These are phyloP conservation scores for Aradus depressus DNA, from an alignment of 2,888 invertebrate genomes.

Conservation along the genomic window DNA sequence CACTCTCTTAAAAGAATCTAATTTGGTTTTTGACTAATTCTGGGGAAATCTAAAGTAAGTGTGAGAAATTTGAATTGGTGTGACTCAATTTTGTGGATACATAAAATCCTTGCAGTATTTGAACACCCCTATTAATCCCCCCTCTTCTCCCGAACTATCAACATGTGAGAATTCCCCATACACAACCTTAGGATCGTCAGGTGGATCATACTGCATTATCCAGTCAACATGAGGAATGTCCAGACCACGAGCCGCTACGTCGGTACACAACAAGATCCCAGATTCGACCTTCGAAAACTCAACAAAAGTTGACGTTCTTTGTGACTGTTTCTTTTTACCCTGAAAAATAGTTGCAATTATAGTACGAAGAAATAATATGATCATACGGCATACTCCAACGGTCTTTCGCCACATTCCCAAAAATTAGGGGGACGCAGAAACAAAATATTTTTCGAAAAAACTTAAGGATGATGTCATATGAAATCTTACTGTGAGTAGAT, in stretches of 20 bases:
- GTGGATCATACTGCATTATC: slow-evolving; percentile 99
- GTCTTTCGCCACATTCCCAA: no score
- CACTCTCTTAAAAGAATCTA: no score
- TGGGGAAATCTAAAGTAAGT: no score
- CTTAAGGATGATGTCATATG: no score
- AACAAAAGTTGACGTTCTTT: slow-evolving; percentile 93
- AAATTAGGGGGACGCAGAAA: no score
- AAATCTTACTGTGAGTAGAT: no score
- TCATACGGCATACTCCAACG: no score
- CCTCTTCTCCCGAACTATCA: background rate
- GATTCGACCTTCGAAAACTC: slow-evolving; percentile 92
- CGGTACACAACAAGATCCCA: slow-evolving; percentile 90
- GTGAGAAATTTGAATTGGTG: no score
- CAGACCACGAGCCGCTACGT: slow-evolving; percentile 91
- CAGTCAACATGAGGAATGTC: slow-evolving; percentile 98
- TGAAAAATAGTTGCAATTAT: slow-evolving; percentile 41
- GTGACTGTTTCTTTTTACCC: slow-evolving; percentile 98
- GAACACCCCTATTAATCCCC: background rate
- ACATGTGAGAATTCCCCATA: background rate
- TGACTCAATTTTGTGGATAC: no score
- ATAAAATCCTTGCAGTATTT: background rate
- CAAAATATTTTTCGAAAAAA: no score
- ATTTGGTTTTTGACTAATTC: no score
- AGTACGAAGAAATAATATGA: no score
- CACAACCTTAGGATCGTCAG: slow-evolving; percentile 92